These are phyloP conservation scores for Margaritifera margaritifera DNA, from an alignment of 2,888 invertebrate genomes.

Conservation along the genomic window DNA sequence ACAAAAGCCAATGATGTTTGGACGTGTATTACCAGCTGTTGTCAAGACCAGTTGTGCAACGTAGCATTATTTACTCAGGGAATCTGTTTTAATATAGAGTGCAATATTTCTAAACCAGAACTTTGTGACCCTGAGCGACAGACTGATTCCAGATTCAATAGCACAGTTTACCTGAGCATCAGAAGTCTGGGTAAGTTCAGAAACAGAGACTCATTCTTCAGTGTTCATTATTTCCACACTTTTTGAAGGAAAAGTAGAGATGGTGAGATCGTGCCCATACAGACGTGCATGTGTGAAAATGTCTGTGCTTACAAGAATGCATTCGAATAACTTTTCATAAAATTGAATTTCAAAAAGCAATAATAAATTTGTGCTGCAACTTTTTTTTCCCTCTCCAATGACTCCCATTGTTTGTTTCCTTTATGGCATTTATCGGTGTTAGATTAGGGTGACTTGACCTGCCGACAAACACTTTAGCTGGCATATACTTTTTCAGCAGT, in stretches of 20 bases:
- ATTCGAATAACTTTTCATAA: too few relatives aligned
- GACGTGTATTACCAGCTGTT: slow-evolving; percentile 31
- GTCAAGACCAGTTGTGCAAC: slow-evolving; percentile 20
- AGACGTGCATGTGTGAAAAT: too few relatives aligned
- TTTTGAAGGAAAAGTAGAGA: too few relatives aligned
- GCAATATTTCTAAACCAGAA: slow-evolving; percentile 23
- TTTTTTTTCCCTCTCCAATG: too few relatives aligned
- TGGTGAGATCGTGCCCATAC: too few relatives aligned
- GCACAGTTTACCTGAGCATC: slow-evolving; percentile 29
- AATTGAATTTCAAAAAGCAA: too few relatives aligned
- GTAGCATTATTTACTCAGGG: slow-evolving; percentile 27
- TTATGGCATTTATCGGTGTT: background rate
- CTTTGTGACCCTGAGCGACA: slow-evolving; percentile 25
- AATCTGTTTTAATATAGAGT: slow-evolving; percentile 31
- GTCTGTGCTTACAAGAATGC: too few relatives aligned
- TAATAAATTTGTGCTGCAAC: too few relatives aligned
- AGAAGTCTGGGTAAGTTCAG: slow-evolving; percentile 30
- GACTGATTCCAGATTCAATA: slow-evolving; percentile 22
- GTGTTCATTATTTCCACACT: too few relatives aligned
- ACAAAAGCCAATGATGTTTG: slow-evolving; percentile 10
- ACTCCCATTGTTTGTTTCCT: too few relatives aligned
- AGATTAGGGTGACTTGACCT: background rate
- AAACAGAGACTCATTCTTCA: too few relatives aligned
- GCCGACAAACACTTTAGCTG: slow-evolving; percentile 1
- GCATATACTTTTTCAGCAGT: too few relatives aligned